phyloP scores from a whole-genome alignment of 2,797 vertebrate species.

The Geotrypetes seraphini region DNA sequence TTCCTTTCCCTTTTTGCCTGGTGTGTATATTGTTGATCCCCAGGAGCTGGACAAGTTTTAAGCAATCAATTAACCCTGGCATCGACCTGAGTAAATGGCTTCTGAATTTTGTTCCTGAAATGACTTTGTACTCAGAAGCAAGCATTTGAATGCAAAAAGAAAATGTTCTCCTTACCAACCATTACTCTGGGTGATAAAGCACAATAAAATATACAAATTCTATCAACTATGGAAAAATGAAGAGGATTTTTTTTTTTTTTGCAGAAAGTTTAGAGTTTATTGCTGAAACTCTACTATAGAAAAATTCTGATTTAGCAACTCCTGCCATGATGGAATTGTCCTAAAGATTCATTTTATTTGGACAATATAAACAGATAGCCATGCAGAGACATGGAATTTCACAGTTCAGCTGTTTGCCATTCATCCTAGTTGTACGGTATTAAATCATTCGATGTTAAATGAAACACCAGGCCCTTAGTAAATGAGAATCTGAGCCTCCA shows the following conservation, averaged over 20 bases:
- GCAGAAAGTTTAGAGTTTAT: background rate
- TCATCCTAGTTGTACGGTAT: slow-evolving; percentile 17
- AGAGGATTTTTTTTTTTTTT: too few relatives aligned
- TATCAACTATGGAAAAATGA: too few relatives aligned
- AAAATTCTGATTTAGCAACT: background rate
- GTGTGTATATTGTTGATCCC: too few relatives aligned
- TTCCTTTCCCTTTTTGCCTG: too few relatives aligned
- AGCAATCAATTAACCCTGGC: too few relatives aligned
- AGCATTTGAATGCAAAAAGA: too few relatives aligned
- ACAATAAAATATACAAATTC: background rate
- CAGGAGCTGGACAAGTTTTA: too few relatives aligned
- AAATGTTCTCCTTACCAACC: background rate
- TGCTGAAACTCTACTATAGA: slow-evolving; percentile 8
- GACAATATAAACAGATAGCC: slow-evolving; percentile 19
- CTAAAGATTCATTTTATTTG: slow-evolving; percentile 24
- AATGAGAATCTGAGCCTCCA: slow-evolving; percentile 4
- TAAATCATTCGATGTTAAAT: slow-evolving; percentile 19
- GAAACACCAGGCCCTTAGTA: slow-evolving; percentile 16
- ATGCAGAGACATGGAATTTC: slow-evolving; percentile 22
- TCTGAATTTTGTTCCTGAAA: too few relatives aligned
- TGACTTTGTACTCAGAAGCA: too few relatives aligned
- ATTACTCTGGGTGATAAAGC: background rate
- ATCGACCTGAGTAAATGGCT: too few relatives aligned
- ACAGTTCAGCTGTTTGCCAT: slow-evolving; percentile 20
- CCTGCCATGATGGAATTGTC: slow-evolving; percentile 11